phyloP scores from a whole-genome alignment of 30 jellyfish, hydroid and myxozoan genomes.

The Aurelia coerulea region DNA sequence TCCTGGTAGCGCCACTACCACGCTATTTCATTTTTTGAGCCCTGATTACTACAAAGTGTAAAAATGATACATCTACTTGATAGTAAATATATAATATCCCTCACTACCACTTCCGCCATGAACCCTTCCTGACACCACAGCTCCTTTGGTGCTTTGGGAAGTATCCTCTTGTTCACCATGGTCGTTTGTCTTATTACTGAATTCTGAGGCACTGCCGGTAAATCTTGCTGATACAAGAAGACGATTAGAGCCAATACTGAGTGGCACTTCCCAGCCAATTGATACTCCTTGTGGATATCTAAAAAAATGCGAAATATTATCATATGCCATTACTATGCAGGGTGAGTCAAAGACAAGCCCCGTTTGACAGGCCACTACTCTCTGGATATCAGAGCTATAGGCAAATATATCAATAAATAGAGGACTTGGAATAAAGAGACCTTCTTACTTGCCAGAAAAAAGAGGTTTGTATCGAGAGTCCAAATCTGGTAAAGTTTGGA shows the following conservation, averaged over 20 bases:
- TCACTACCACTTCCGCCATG: constrained; percentile 54
- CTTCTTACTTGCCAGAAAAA: no score
- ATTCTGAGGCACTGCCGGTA: constrained; percentile 55
- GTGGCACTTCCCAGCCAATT: constrained; percentile 66
- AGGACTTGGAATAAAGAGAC: no score
- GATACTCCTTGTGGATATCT: constrained; percentile 56
- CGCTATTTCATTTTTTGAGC: no score
- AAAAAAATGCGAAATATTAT: not conserved
- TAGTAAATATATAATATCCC: constrained; percentile 44
- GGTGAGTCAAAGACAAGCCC: no score
- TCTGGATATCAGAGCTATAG: no score
- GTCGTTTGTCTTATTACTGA: constrained; percentile 42
- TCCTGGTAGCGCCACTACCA: no score
- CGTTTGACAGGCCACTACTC: no score
- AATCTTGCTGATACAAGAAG: constrained; percentile 48
- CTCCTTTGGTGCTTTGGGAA: constrained; percentile 40
- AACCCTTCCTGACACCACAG: constrained; percentile 40
- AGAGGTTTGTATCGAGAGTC: no score
- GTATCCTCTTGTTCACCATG: constrained; percentile 37
- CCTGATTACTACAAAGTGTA: no score
- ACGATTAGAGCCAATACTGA: constrained; percentile 28
- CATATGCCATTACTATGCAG: no score
- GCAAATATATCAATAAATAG: no score
- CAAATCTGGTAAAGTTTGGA: no score
- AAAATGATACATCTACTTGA: not conserved